Conservation (phyloP, 2,113 vertebrate species). For the human region GRCh38 chr7:25351001-25351500, state of each 20-base stretch:
- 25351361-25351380: background rate
- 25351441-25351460: background rate
- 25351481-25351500: background rate
- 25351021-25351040: background rate
- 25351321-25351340: background rate
- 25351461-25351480: background rate
- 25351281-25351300: background rate
- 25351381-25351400: background rate
- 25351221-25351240: background rate
- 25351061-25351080: background rate
- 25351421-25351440: background rate
- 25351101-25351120: background rate
- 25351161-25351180: background rate
- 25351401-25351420: background rate
- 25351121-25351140: background rate
- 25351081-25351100: background rate
- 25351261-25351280: background rate
- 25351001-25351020: background rate
- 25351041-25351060: background rate
- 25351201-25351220: background rate
- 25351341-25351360: background rate
- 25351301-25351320: conserved; percentile 16
- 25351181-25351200: background rate
- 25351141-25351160: background rate
- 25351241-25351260: background rate